Evolutionary conservation across 2,797 vertebrate species (phyloP), one percentile per base, ranked within the genome.

Genomic region (Gobionotothen gibberifrons): DNA sequence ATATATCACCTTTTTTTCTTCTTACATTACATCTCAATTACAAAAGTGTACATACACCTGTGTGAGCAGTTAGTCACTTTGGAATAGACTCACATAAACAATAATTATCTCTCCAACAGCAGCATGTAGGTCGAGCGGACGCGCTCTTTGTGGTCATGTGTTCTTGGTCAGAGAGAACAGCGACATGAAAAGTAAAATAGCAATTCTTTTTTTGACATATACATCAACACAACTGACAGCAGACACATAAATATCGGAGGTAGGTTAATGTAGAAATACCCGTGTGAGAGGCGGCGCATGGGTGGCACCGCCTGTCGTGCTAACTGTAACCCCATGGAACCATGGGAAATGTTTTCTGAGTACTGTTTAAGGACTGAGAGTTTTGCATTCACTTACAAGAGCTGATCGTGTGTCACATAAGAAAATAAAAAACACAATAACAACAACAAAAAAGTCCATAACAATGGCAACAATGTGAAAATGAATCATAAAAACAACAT

Each of bases 261-360:
- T 94, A 94, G 93, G 93, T 93, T 74, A 88, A 91, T 89, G 90
- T 89, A 81, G 87, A 88, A 83, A 93, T 90, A 94, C 93, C 93
- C 90, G 93, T 93, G 44, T 91, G 90, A 89, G 86, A 87, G 86
- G 82, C 74, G 57, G 70, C n/a, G 48, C 73, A 42, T 36, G 75
- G 56, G 32, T 67, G 67, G 55, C 66, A 3, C 85, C 72, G 47
- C 88, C 89, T 53, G 75, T 87, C 87, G 83, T 76, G 81, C 74
- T 72, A 81, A 85, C 87, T 85, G 90, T 76, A 83, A 55, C 69
- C 90, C 90, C 90, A 84, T 43, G 84, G 79, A 77, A 87, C 26
- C 87, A 87, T 85, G 84, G 87, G 87, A 74, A 81, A 82, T 82
- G 73, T 77, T 85, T 90, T 89, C 84, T 86, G 87, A 87, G 85